Conservation (phyloP, 2,888 invertebrate genomes). For the Lochmaea capreae region DNA sequence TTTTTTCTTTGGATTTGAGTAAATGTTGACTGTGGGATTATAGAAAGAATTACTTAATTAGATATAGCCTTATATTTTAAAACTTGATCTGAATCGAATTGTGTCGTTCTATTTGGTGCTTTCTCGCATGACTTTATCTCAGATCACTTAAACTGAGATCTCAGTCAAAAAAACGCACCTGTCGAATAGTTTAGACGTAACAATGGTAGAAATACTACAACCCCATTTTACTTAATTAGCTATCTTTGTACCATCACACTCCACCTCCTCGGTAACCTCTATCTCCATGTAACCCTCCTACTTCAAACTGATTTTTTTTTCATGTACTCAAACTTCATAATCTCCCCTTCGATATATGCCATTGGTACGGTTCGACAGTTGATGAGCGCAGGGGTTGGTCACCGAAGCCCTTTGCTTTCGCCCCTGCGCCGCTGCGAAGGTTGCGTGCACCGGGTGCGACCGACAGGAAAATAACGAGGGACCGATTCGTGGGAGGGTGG, state of each 20-base stretch:
- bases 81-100: too few relatives aligned
- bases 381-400: slow-evolving; percentile 53
- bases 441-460: slow-evolving; percentile 62
- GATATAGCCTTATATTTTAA: too few relatives aligned
- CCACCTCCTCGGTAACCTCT: not conserved
- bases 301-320: slow-evolving; percentile 11
- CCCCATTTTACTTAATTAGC: too few relatives aligned
- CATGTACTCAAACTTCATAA: slow-evolving; percentile 22
- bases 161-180: too few relatives aligned
- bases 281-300: slow-evolving; percentile 17
- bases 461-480: slow-evolving; percentile 64
- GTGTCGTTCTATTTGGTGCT: too few relatives aligned
- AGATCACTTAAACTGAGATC: too few relatives aligned
- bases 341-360: slow-evolving; percentile 33
- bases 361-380: slow-evolving; percentile 54
- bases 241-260: not conserved
- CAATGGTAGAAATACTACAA: too few relatives aligned
- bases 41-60: too few relatives aligned
- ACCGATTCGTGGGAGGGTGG: slow-evolving; percentile 40
- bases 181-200: too few relatives aligned
- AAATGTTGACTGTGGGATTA: too few relatives aligned
- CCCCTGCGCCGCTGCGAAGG: slow-evolving; percentile 48
- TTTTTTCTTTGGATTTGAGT: too few relatives aligned
- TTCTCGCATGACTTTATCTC: too few relatives aligned
- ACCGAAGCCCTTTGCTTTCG: slow-evolving; percentile 39